A percentile compares a stretch with the other conserved stretches of the same genome.
Conservation (phyloP, 2,797 vertebrate species). For the Syngnathus acus region DNA sequence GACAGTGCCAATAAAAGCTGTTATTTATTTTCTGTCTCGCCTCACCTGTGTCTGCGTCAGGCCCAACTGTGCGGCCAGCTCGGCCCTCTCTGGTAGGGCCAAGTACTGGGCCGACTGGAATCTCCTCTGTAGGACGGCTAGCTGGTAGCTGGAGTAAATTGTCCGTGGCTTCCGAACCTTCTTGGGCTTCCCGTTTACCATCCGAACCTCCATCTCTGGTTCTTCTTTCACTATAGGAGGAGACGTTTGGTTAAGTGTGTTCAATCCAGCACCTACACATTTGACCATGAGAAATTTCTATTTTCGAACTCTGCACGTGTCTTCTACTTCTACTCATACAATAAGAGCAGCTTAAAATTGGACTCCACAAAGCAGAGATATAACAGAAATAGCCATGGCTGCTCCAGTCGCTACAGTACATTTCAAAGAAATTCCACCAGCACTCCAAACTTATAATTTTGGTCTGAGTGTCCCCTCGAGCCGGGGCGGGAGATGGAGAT, state of each 20-base stretch:
- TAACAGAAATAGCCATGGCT: conserved; percentile 44
- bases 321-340: not conserved
- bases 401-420: conserved; percentile 33
- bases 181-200: conserved; percentile 91
- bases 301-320: not conserved
- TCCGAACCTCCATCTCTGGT: conserved; percentile 82
- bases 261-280: not conserved
- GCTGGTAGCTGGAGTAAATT: conserved; percentile 91
- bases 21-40: no score
- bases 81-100: conserved; percentile 85
- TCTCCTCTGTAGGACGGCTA: conserved; percentile 83
- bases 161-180: conserved; percentile 89
- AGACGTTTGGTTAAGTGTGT: not conserved
- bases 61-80: conserved; percentile 85
- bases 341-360: not conserved
- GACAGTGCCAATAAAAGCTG: not conserved
- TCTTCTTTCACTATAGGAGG: conserved; percentile 78
- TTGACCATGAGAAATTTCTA: not conserved
- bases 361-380: conserved; percentile 19
- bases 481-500: conserved; percentile 46
- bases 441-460: conserved; percentile 60
- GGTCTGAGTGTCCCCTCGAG: conserved; percentile 57
- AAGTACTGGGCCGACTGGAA: conserved; percentile 92
- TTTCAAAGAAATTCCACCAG: conserved; percentile 64
- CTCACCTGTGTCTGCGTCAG: conserved; percentile 86